These are phyloP conservation scores for Myopa testacea DNA, from an alignment of 2,888 invertebrate genomes.

Conservation along the genomic window DNA sequence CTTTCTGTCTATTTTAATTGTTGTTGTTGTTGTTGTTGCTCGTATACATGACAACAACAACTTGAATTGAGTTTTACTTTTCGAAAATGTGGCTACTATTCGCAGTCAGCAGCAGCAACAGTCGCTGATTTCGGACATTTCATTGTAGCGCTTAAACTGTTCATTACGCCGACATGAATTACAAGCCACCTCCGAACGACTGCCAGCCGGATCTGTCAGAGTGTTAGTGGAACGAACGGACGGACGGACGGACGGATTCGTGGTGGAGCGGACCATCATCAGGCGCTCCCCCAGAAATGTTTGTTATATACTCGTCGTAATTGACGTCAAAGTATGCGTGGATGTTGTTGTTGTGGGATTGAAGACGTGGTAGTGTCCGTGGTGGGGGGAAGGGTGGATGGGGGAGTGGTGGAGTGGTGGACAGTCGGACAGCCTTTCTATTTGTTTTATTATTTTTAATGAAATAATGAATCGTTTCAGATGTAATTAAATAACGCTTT, in stretches of 20 bases:
- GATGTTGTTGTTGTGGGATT: neutral
- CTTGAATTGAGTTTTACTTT: neutral
- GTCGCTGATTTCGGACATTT: neutral
- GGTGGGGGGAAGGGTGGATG: neutral
- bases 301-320: too few relatives aligned
- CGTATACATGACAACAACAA: neutral
- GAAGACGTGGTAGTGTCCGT: neutral
- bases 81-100: neutral
- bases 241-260: neutral
- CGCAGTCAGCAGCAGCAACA: neutral
- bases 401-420: too few relatives aligned
- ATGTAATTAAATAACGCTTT: constrained; percentile 1
- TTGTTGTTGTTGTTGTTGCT: neutral
- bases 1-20: too few relatives aligned
- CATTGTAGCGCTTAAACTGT: constrained; percentile 13
- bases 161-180: constrained; percentile 15
- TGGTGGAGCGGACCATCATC: too few relatives aligned
- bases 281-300: too few relatives aligned
- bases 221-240: neutral
- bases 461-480: neutral
- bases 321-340: too few relatives aligned
- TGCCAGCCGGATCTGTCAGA: too few relatives aligned
- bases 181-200: neutral
- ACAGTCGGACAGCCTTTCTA: too few relatives aligned
- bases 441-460: neutral